Conservation (phyloP, 1,140 invertebrate species). For the Sinonovacula constricta region DNA sequence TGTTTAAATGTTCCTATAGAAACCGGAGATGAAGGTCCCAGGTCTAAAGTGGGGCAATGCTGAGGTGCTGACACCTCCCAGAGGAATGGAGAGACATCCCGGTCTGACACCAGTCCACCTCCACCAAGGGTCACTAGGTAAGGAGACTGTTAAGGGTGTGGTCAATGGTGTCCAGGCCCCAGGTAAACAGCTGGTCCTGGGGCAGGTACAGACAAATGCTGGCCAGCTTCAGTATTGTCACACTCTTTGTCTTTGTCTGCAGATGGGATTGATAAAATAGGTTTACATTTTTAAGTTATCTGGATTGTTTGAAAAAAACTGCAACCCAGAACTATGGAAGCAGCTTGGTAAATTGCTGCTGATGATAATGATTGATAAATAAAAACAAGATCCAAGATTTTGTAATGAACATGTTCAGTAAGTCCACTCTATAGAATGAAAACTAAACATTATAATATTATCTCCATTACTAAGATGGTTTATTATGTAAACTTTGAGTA, state of each 20-base stretch:
- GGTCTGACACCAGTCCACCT: no score
- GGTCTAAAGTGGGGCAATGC: no score
- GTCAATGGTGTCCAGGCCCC: constrained; percentile 53
- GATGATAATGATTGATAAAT: not conserved
- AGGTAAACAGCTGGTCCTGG: constrained; percentile 56
- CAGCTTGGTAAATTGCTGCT: not conserved
- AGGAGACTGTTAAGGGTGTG: constrained; percentile 16
- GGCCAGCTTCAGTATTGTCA: constrained; percentile 33
- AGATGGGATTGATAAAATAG: not conserved
- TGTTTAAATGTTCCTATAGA: no score
- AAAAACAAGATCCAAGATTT: not conserved
- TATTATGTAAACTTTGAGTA: no score
- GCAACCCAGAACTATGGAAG: not conserved
- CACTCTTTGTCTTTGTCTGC: constrained; percentile 25
- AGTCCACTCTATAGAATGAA: not conserved
- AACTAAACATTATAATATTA: no score
- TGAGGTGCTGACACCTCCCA: no score
- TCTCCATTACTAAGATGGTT: no score
- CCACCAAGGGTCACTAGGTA: no score
- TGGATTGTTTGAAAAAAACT: not conserved
- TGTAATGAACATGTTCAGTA: not conserved
- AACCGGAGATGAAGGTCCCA: no score
- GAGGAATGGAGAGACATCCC: no score
- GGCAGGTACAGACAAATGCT: constrained; percentile 41
- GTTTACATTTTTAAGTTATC: not conserved